Evolutionary conservation across 64 coral and sea anemone species (phyloP).

Genomic region (Pocillopora damicornis): DNA sequence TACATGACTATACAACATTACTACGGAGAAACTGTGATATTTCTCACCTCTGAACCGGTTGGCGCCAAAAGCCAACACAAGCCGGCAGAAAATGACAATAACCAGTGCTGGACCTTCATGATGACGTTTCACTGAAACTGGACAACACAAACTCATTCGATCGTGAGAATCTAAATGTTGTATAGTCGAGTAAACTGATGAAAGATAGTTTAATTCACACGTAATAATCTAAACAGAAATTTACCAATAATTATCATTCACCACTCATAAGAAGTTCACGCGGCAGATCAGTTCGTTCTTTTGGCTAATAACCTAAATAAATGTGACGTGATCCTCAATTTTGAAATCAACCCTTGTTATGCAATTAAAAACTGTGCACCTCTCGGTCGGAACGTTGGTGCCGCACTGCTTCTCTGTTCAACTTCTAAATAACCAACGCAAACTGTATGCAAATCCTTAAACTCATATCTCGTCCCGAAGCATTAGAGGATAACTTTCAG

Average conservation of each 20-base stretch:
- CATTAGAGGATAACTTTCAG: too few relatives aligned
- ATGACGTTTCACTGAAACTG: not conserved
- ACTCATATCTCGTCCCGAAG: not conserved
- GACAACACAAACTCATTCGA: not conserved
- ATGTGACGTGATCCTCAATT: not conserved
- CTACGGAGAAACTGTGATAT: not conserved
- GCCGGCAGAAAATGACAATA: not conserved
- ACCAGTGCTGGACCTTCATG: not conserved
- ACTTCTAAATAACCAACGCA: not conserved
- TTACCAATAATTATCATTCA: not conserved
- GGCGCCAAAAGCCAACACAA: constrained; percentile 28
- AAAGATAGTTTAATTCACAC: not conserved
- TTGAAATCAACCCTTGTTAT: not conserved
- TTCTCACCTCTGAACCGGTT: constrained; percentile 30
- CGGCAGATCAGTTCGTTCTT: too few relatives aligned
- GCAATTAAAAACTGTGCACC: not conserved
- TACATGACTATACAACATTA: not conserved
- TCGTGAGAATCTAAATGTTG: not conserved
- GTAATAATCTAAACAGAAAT: not conserved
- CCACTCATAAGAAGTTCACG: not conserved
- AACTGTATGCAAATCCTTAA: not conserved
- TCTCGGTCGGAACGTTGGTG: too few relatives aligned
- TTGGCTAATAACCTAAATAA: not conserved
- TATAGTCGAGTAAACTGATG: not conserved
- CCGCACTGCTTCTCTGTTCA: not conserved